Base-by-base conservation (phyloP, 1,140 invertebrate species). In the Scaptomyza montana region DNA sequence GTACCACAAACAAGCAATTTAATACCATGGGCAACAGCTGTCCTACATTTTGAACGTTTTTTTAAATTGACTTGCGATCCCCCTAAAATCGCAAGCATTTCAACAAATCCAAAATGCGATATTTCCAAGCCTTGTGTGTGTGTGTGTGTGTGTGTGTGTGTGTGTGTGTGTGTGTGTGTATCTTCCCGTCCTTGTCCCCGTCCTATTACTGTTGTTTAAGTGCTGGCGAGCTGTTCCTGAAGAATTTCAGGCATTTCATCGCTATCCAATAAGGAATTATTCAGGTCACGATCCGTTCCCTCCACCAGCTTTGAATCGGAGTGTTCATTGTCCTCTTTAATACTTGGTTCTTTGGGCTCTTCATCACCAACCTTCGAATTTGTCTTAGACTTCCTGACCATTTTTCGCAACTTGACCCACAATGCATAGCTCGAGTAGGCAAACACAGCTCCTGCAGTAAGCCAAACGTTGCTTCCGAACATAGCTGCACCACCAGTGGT, bases 1-100 rank as follows among this genome's bases (percentile, higher is more conserved):
- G 21, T 25, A 25, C 21, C 21, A 25, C 21, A 25, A 25, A 25
- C 21, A 25, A 25, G 21, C 21, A 25, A 25, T 25, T 25, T 25
- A 25, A 1, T 4, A 25, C 2, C 21, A 4, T 25, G 21, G 21
- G 21, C 21, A 25, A 25, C 21, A 25, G 21, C 21, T 25, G 21
- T 25, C 3, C 21, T 39, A 36, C 47, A 12, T 56, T 25, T 12
- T 43, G 33, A 16, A 7, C 45, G 39, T 36, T 6, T 36, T 36
- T 9, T 6, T 33, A 33, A 33, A 54, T 43, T 43, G 12, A n/a
- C 60, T 70, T 64, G 60, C 67, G 53, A 70, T 46, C 67, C 67
- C 67, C 67, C 67, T 70, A 63, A 70, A 70, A 63, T 56, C 67
- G 67, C 51, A 63, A 70, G 59, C 47, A 64, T 21, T 45, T 7